phyloP scores from a whole-genome alignment of 2,113 vertebrate species.

The Campylomormyrus tamandua region DNA sequence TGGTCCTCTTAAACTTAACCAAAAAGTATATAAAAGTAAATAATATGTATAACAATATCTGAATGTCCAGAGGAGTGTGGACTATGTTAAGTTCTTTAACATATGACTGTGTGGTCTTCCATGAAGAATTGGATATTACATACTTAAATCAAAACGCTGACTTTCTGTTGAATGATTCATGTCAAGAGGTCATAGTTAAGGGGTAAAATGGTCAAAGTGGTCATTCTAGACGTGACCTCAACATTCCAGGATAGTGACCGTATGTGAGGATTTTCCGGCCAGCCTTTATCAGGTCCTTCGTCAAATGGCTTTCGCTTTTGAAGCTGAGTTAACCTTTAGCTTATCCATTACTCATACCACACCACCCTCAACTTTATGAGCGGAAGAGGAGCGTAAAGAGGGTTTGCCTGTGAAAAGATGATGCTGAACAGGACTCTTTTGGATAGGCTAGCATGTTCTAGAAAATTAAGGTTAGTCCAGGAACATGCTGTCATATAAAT shows the following conservation, averaged over 20 bases:
- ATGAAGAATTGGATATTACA: not conserved
- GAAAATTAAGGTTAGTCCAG: not conserved
- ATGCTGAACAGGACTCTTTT: not conserved
- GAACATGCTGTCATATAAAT: not conserved
- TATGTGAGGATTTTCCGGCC: not conserved
- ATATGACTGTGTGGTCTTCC: not conserved
- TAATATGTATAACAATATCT: not conserved
- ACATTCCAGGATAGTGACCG: not conserved
- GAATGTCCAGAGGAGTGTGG: not conserved
- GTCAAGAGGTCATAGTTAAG: not conserved
- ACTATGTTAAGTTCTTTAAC: not conserved
- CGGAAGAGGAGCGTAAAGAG: not conserved
- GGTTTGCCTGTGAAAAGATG: not conserved
- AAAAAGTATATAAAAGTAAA: too few relatives aligned
- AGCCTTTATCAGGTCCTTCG: not conserved
- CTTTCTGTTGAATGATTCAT: not conserved
- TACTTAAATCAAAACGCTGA: not conserved
- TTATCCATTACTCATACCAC: not conserved
- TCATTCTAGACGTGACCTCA: not conserved
- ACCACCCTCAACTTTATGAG: not conserved
- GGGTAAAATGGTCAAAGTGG: not conserved
- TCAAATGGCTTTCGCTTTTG: not conserved
- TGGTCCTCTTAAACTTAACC: not conserved
- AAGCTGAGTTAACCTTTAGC: conserved; percentile 14
- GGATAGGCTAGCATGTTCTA: not conserved